Percentiles rank a stretch among this genome's conserved stretches.
phyloP scores from a whole-genome alignment of 2,888 invertebrate species.

The Odontomyia ornata region DNA sequence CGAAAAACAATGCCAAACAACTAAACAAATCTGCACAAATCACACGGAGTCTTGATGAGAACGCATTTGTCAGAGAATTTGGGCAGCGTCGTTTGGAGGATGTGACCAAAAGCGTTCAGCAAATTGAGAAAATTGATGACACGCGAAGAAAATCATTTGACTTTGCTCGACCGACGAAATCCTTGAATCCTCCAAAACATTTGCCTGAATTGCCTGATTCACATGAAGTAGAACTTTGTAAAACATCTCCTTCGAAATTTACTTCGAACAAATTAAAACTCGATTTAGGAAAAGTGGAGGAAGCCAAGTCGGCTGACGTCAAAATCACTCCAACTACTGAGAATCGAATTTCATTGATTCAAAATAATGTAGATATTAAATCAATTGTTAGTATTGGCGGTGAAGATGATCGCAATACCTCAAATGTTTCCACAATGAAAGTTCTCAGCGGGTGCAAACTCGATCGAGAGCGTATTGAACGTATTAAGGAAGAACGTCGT shows the following conservation, averaged over 20 bases:
- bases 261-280: conserved; percentile 52
- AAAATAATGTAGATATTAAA: conserved; percentile 60
- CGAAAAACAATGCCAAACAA: conserved; percentile 66
- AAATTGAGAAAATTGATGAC: conserved; percentile 58
- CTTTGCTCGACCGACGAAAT: conserved; percentile 69
- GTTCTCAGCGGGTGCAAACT: conserved; percentile 69
- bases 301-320: conserved; percentile 49
- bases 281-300: conserved; percentile 51
- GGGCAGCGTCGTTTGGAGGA: conserved; percentile 64
- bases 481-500: conserved; percentile 90
- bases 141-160: conserved; percentile 71
- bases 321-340: conserved; percentile 70
- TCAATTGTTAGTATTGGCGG: neutral
- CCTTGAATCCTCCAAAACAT: conserved; percentile 68
- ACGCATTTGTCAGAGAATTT: conserved; percentile 76
- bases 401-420: conserved; percentile 58
- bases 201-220: conserved; percentile 57
- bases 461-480: conserved; percentile 85
- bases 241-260: conserved; percentile 28
- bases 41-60: conserved; percentile 77
- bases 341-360: conserved; percentile 70
- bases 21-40: conserved; percentile 70
- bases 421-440: conserved; percentile 54
- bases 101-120: conserved; percentile 56
- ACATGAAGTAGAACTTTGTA: conserved; percentile 48